phyloP scores from a whole-genome alignment of 1,140 invertebrate species.

The Reticulitermes speratus region DNA sequence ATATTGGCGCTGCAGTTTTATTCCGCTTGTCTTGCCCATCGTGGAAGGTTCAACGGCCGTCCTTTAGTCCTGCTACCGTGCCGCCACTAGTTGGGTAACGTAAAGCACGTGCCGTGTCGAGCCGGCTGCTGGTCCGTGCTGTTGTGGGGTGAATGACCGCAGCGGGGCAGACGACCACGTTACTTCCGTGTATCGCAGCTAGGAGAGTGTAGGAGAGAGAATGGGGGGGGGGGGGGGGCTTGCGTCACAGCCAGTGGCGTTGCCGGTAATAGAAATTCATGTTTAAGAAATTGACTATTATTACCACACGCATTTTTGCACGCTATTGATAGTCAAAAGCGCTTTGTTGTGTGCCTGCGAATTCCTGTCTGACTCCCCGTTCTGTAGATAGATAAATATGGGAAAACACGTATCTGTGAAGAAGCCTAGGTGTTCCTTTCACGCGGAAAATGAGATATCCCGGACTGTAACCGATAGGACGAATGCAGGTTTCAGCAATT shows the following conservation, averaged over 20 bases:
- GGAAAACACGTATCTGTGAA: no score
- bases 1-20: neutral
- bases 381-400: no score
- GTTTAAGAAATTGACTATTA: neutral
- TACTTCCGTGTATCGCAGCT: constrained; percentile 21
- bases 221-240: neutral
- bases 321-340: neutral
- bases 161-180: constrained; percentile 7
- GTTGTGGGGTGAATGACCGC: constrained; percentile 20
- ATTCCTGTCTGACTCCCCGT: no score
- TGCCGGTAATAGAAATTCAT: neutral
- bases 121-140: neutral
- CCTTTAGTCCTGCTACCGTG: constrained; percentile 25
- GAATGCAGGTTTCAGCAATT: no score
- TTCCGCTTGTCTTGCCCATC: neutral
- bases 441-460: no score
- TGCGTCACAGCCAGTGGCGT: neutral
- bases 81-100: neutral
- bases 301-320: neutral
- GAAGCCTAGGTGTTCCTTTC: no score
- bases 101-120: constrained; percentile 22
- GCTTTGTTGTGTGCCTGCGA: neutral
- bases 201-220: constrained; percentile 14
- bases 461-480: no score
- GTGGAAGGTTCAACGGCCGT: constrained; percentile 17